phyloP scores from a whole-genome alignment of 2,888 invertebrate species.

The Drosophila mimica region DNA sequence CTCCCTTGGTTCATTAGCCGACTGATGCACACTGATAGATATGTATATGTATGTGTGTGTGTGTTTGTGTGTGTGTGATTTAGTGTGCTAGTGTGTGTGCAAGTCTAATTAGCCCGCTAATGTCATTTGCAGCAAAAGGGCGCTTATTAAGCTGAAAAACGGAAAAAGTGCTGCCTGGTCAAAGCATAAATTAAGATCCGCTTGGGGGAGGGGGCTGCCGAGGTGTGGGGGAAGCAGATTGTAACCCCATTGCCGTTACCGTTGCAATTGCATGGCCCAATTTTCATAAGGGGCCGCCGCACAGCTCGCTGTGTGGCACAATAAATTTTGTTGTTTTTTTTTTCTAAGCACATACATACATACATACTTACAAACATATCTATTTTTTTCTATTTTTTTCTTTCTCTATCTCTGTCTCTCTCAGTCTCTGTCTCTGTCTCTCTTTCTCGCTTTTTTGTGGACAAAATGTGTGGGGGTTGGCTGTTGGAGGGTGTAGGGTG shows the following conservation, averaged over 20 bases:
- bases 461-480: slow-evolving; percentile 5
- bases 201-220: neutral
- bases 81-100: slow-evolving; percentile 14
- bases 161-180: slow-evolving; percentile 67
- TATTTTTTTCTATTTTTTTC: slow-evolving; percentile 14
- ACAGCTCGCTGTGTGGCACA: slow-evolving; percentile 31
- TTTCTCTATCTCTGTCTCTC: neutral
- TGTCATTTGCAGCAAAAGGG: slow-evolving; percentile 69
- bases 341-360: neutral
- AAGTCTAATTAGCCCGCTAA: slow-evolving; percentile 76
- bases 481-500: slow-evolving; percentile 2
- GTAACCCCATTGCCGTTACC: slow-evolving; percentile 25
- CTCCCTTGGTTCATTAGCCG: slow-evolving; percentile 48
- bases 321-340: slow-evolving; percentile 46
- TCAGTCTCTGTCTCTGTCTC: neutral
- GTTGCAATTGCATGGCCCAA: slow-evolving; percentile 73
- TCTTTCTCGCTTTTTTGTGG: slow-evolving; percentile 7
- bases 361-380: neutral
- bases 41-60: neutral
- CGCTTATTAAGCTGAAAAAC: slow-evolving; percentile 76
- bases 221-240: neutral
- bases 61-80: slow-evolving; percentile 14
- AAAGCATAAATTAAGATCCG: slow-evolving; percentile 73
- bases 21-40: slow-evolving; percentile 37
- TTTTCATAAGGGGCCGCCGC: slow-evolving; percentile 43